Conservation (phyloP, 1,140 invertebrate species). For the Pseudomyrmex cubaensis region DNA sequence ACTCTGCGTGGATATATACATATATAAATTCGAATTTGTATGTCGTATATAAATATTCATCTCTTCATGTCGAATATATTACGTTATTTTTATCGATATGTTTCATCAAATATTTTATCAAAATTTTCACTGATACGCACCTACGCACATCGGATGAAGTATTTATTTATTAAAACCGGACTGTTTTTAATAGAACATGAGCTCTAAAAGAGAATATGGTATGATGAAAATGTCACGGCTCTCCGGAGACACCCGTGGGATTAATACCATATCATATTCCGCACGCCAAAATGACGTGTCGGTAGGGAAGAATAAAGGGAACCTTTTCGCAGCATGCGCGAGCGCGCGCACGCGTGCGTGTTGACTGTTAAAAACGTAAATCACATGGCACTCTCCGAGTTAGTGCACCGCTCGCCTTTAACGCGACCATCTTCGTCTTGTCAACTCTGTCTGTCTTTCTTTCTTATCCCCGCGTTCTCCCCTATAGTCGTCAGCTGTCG, state of each 20-base stretch:
- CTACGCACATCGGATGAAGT: conserved; percentile 35
- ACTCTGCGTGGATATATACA: conserved; percentile 17
- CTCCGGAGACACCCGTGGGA: background rate
- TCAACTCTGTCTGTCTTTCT: conserved; percentile 21
- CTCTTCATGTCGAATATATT: conserved; percentile 30
- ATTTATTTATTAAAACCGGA: conserved; percentile 39
- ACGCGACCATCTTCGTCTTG: conserved; percentile 36
- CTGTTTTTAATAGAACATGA: conserved; percentile 22
- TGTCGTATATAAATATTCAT: conserved; percentile 42
- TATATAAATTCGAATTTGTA: conserved; percentile 42
- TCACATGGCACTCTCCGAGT: conserved; percentile 61
- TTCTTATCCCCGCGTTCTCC: background rate
- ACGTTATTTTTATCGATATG: conserved; percentile 41
- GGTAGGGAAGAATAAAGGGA: conserved; percentile 38
- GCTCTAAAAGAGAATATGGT: conserved; percentile 10
- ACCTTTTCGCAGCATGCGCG: background rate
- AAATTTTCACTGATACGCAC: conserved; percentile 44
- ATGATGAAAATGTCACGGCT: conserved; percentile 41
- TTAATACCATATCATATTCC: conserved; percentile 30
- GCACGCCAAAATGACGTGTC: conserved; percentile 21
- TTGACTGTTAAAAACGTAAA: conserved; percentile 70
- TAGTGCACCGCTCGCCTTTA: conserved; percentile 65
- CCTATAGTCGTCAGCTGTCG: conserved; percentile 74
- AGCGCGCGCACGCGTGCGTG: conserved; percentile 35
- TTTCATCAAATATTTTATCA: conserved; percentile 54